These are phyloP conservation scores for Brenthis hecate DNA, from an alignment of 2,888 invertebrate species.

Conservation along the genomic window DNA sequence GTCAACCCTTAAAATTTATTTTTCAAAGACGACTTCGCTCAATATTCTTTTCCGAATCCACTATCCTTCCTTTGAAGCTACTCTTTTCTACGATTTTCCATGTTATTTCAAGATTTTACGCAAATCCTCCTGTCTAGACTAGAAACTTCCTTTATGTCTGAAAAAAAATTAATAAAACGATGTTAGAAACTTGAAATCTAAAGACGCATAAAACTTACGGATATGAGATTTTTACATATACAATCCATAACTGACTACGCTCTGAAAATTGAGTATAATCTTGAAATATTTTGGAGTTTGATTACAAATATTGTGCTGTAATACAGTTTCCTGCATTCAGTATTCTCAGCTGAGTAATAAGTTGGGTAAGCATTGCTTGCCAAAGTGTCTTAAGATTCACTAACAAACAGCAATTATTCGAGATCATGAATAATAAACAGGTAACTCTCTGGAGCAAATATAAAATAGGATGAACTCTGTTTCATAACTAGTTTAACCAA, in stretches of 20 bases:
- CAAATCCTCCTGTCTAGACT: slow-evolving; percentile 18
- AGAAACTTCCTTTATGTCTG: not conserved
- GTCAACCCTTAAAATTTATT: slow-evolving; percentile 48
- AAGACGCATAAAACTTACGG: too few species aligned
- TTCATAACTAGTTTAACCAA: slow-evolving; percentile 1
- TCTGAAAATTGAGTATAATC: not conserved
- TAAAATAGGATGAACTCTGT: slow-evolving; percentile 11
- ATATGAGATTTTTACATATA: too few species aligned
- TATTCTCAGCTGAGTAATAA: slow-evolving; percentile 16
- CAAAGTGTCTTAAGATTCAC: slow-evolving; percentile 21
- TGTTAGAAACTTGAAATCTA: too few species aligned
- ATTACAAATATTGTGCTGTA: not conserved
- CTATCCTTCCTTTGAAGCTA: slow-evolving; percentile 5
- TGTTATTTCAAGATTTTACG: slow-evolving; percentile 3
- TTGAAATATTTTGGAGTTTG: not conserved
- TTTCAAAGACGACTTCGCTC: slow-evolving; percentile 17
- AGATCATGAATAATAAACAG: slow-evolving; percentile 24
- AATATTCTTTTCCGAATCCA: slow-evolving; percentile 26
- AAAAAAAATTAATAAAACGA: too few species aligned
- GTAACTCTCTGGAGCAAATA: slow-evolving; percentile 14
- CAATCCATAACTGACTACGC: too few species aligned
- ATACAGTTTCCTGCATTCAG: not conserved
- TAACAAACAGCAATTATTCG: slow-evolving; percentile 22
- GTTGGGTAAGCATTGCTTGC: slow-evolving; percentile 14
- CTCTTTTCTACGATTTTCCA: not conserved